These are phyloP conservation scores for Sebastes taczanowskii DNA, from an alignment of 2,797 vertebrate genomes.

Conservation along the genomic window DNA sequence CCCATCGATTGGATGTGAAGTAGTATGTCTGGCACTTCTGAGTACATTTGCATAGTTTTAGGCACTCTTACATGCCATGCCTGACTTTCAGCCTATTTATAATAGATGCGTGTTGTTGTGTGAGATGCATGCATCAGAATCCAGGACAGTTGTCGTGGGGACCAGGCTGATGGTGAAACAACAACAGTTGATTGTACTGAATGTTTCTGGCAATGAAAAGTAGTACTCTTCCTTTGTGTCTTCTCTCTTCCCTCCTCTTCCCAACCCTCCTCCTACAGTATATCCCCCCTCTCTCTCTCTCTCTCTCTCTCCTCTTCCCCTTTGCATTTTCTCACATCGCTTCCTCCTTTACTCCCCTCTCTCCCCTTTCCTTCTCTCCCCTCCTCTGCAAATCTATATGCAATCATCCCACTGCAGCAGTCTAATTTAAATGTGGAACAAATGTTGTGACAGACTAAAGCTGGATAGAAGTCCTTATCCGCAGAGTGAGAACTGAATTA, in stretches of 20 bases:
- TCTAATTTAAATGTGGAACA: constrained; percentile 79
- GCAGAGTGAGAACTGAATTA: constrained; percentile 76
- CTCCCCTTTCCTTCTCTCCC: neutral
- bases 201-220: constrained; percentile 72
- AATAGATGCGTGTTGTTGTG: constrained; percentile 68
- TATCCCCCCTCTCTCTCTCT: neutral
- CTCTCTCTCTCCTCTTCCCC: neutral
- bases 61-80: constrained; percentile 29
- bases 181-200: constrained; percentile 74
- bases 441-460: constrained; percentile 78
- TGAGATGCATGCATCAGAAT: constrained; percentile 62
- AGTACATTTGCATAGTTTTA: constrained; percentile 18
- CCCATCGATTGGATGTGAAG: neutral
- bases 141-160: constrained; percentile 80
- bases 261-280: constrained; percentile 3
- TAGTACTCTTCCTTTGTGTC: constrained; percentile 76
- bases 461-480: constrained; percentile 77
- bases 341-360: constrained; percentile 11
- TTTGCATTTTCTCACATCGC: constrained; percentile 21
- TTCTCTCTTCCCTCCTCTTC: constrained; percentile 25
- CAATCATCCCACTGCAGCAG: constrained; percentile 75
- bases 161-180: constrained; percentile 69
- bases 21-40: neutral
- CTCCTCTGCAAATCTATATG: constrained; percentile 63
- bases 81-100: constrained; percentile 66